Conservation (phyloP, 2,888 invertebrate genomes). For the Lasiommata megera region DNA sequence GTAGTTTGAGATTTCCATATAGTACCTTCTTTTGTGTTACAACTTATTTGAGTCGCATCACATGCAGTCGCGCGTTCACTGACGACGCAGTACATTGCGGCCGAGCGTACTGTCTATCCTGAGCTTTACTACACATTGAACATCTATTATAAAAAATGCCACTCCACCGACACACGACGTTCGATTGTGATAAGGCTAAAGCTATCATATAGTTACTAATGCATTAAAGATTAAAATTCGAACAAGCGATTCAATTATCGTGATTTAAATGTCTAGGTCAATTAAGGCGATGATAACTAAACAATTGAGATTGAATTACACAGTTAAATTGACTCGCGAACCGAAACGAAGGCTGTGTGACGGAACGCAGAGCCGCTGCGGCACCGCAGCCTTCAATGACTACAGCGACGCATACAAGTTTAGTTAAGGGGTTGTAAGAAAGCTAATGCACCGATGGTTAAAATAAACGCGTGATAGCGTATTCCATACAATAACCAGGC, state of each 20-base stretch:
- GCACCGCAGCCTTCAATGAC: too few relatives aligned
- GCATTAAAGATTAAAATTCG: background rate
- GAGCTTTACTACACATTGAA: background rate
- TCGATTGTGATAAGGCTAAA: background rate
- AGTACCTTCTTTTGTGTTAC: too few relatives aligned
- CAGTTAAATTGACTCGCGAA: conserved; percentile 19
- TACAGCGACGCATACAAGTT: too few relatives aligned
- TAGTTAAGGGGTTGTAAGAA: too few relatives aligned
- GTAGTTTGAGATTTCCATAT: too few relatives aligned
- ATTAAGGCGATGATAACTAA: conserved; percentile 19
- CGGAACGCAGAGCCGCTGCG: background rate
- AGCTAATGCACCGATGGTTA: too few relatives aligned
- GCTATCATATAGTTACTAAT: background rate
- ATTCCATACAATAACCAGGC: too few relatives aligned
- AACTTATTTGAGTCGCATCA: background rate
- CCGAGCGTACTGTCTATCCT: background rate
- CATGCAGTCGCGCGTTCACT: background rate
- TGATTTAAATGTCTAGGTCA: conserved; percentile 7
- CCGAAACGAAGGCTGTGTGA: conserved; percentile 19
- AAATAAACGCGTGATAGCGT: too few relatives aligned
- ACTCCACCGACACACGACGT: background rate
- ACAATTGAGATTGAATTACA: conserved; percentile 8
- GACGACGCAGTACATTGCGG: background rate
- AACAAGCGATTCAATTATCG: background rate
- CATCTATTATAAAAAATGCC: background rate